Base-by-base conservation (phyloP, 2,113 vertebrate genomes). In the western clawed frog (Xenopus tropicalis) region DNA sequence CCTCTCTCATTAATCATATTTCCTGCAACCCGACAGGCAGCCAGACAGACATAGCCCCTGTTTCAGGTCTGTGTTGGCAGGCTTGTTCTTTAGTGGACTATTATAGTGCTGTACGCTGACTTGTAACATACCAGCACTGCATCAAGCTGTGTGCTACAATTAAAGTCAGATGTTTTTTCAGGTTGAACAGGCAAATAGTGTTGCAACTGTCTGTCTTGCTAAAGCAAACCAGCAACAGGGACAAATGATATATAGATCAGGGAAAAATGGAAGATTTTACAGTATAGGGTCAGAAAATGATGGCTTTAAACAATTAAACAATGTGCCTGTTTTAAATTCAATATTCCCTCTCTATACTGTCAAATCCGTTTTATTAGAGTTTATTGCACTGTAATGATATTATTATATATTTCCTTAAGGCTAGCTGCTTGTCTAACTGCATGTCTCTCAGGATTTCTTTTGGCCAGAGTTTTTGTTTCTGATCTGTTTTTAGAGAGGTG, bases 1-100 rank as follows among this genome's bases (percentile, higher is more conserved):
- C 89, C 92, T 89, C 86, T 82, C 85, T 94, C 94, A 96, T 96
- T 95, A 96, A 96, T 96, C 94, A 96, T 93, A 92, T 91, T 90
- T 90, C 89, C 87, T 88, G 89, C 83, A 84, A 80, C 87, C 84
- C 82, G 84, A 88, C 86, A 84, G 87, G 79, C 88, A 87, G 83
- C 78, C 86, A 89, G 89, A 85, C 91, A 91, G 88, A 83, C 67
- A 81, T 19, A 82, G 85, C 85, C 86, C 85, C 83, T 81, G 81
- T 86, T 90, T 80, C 87, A 88, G 86, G 84, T 84, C 79, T 46
- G 80, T 81, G 84, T 88, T 92, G 92, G 90, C 92, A 93, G 89
- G 63, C 89, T 87, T 89, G 87, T 89, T 83, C 83, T 87, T 89
- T 87, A 88, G 82, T 85, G 85, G 88, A 89, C 92, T 91, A 90